phyloP scores from a whole-genome alignment of 92 coral and sea anemone genomes.

The Zoanthus sociatus region DNA sequence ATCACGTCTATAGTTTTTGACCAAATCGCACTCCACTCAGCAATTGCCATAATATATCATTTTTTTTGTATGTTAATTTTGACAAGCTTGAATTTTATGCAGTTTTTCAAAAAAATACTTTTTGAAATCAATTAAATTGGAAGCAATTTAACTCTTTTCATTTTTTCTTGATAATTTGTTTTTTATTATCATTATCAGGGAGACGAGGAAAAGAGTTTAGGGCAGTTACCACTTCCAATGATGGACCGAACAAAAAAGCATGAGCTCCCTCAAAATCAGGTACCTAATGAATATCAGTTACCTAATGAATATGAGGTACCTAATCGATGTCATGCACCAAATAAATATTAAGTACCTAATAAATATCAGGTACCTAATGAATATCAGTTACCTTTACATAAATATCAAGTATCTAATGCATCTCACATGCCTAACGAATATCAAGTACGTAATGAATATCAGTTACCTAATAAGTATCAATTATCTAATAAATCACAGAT shows the following conservation, averaged over 20 bases:
- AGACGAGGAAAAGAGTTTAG: conserved; percentile 88
- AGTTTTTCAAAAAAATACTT: not conserved
- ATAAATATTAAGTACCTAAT: too few species aligned
- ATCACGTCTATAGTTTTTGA: too few species aligned
- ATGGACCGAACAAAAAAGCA: conserved; percentile 91
- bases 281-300: not conserved
- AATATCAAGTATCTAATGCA: too few species aligned
- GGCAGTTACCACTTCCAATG: conserved; percentile 80
- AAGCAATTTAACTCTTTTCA: not conserved
- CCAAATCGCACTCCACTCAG: too few species aligned
- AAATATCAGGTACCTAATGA: too few species aligned
- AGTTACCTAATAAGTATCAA: conserved; percentile 55
- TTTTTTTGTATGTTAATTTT: not conserved
- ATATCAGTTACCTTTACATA: too few species aligned
- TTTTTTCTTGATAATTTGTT: not conserved
- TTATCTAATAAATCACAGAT: too few species aligned
- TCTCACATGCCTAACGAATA: too few species aligned
- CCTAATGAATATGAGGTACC: too few species aligned
- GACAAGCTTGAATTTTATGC: not conserved
- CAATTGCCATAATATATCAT: too few species aligned
- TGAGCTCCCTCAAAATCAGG: conserved; percentile 94
- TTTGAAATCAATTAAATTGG: not conserved
- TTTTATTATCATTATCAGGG: conserved; percentile 54
- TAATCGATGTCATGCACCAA: too few species aligned
- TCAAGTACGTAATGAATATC: too few species aligned